These are phyloP conservation scores for Bambusicola thoracicus DNA, from an alignment of 2,113 vertebrate species.

Conservation along the genomic window DNA sequence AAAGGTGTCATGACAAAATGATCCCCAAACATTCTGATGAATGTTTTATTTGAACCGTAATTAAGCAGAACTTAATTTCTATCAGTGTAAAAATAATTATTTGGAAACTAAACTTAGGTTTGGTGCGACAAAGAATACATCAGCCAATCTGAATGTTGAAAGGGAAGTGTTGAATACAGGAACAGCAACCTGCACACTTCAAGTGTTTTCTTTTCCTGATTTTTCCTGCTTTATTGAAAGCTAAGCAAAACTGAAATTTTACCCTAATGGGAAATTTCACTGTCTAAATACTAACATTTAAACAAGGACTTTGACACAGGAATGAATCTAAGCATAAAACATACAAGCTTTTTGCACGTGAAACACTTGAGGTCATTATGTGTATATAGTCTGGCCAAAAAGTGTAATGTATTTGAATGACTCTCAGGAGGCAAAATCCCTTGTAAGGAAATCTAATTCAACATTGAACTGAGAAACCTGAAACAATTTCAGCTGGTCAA, in stretches of 20 bases:
- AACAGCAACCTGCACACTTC: not conserved
- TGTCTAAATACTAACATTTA: not conserved
- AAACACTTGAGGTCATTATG: not conserved
- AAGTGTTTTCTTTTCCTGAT: not conserved
- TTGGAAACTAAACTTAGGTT: not conserved
- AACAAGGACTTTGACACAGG: not conserved
- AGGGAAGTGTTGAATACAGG: not conserved
- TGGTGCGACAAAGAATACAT: not conserved
- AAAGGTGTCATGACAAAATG: not conserved
- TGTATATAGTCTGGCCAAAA: not conserved
- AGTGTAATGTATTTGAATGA: not conserved
- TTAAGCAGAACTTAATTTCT: not conserved
- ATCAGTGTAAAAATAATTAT: not conserved
- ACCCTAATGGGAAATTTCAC: not conserved
- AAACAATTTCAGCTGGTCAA: not conserved
- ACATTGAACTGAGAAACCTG: not conserved
- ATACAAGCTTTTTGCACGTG: not conserved
- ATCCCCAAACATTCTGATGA: not conserved
- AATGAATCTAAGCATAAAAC: not conserved
- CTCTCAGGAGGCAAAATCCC: not conserved
- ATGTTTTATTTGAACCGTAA: not conserved
- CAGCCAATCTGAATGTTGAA: not conserved
- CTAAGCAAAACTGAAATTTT: not conserved
- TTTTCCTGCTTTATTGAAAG: not conserved
- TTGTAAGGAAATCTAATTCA: not conserved